Conservation (phyloP, 2,888 invertebrate species). For the Euplexia lucipara region DNA sequence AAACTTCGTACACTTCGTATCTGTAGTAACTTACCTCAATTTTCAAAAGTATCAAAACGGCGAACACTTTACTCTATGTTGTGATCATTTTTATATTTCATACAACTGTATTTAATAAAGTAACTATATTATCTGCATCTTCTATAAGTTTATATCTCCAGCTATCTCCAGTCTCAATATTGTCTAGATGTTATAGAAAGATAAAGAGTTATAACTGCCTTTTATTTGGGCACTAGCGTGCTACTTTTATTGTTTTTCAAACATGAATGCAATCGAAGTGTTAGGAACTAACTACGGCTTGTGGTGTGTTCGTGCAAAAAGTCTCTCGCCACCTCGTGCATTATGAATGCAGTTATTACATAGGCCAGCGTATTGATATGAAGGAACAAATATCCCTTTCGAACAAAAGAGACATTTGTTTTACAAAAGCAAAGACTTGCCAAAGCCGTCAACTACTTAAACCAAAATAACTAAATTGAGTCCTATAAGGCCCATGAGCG, state of each 20-base stretch:
- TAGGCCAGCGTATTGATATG: background rate
- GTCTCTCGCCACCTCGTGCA: background rate
- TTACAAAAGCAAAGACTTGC: background rate
- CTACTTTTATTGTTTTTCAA: constrained; percentile 21
- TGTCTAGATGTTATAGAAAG: constrained; percentile 20
- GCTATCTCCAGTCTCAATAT: constrained; percentile 19
- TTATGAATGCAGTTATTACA: background rate
- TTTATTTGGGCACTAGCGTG: constrained; percentile 9
- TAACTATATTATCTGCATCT: too few relatives aligned
- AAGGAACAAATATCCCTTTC: too few relatives aligned
- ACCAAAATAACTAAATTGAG: background rate
- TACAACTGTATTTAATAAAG: background rate
- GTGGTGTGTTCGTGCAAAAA: constrained; percentile 1
- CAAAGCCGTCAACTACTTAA: background rate
- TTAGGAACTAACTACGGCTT: constrained; percentile 10
- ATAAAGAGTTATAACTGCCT: constrained; percentile 15
- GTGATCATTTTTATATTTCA: background rate
- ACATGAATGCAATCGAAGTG: constrained; percentile 34
- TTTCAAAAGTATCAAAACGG: background rate
- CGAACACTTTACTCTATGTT: background rate
- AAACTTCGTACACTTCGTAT: constrained; percentile 13
- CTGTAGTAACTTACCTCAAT: too few relatives aligned
- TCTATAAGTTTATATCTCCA: too few relatives aligned
- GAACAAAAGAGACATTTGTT: too few relatives aligned
- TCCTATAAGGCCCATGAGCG: background rate